Evolutionary conservation across 2,888 invertebrate species (phyloP), one percentile per base, ranked within the genome.

Genomic region (Sycophila texana): DNA sequence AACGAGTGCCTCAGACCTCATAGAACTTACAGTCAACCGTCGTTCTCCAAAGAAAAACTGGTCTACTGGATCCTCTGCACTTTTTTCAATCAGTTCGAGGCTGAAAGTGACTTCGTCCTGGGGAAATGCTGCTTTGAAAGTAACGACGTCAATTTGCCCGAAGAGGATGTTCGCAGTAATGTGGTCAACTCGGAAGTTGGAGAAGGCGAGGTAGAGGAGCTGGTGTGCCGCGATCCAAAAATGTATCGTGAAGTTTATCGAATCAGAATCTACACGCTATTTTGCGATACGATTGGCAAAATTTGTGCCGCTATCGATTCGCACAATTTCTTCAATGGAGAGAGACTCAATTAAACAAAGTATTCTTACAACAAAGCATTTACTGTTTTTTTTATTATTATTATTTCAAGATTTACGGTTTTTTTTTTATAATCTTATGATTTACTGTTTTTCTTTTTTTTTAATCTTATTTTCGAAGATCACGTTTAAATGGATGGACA

Each of bases 1-100:
- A 18, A 7, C 18, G 16, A 61, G 3, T 61, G 55, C 4, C 61
- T 81, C 13, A 60, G 16, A 4, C 76, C 76, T 0, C 39, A 20
- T 10, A 3, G 4, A 5, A 2, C 51, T 7, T 81, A 76, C 20
- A 18, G n/a, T 4, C 65, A 13, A 2, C 66, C 73, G 0, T 1
- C 3, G 3, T 55, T n/a, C 16, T 47, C 60, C 0, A 74, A 39
- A 16, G 2, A 39, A 7, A 26, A 13, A 2, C 1, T 74, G 20
- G 85, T 84, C 0, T 85, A 85, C n/a, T 84, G 83, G 77, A 47
- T 85, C 4, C 39, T 88, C 0, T 85, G 86, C 16, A 60, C 79
- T 0, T 86, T 86, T n/a, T 72, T 79, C 0, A 85, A 87, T 73
- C 68, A 58, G 26, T 87, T 89, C 47, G 87, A 87, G 14, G n/a